Evolutionary conservation across 2,888 invertebrate species (phyloP), one percentile per base, ranked within the genome.

Genomic region (Glyphotaelius pellucidus): DNA sequence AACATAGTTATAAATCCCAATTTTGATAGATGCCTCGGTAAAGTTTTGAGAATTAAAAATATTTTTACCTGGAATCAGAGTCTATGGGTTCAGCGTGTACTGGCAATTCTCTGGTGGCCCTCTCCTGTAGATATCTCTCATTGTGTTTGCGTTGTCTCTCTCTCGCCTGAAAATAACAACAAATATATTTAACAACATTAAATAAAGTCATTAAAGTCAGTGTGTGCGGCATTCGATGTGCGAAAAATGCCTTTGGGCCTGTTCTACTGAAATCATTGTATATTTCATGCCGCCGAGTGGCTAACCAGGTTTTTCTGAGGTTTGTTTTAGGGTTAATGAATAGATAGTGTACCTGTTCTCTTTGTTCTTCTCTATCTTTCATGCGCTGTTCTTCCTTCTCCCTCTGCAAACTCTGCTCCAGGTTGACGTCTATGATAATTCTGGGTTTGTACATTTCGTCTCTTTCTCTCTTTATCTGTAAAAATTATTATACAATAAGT

Each of bases 381-480:
- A 96, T 96, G 93, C 96, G 95, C 94, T 96, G 96, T 91, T 95
- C 95, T 94, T 97, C 97, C 84, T 96, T 95, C 95, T 97, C 97
- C 90, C 96, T 96, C 94, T 97, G 97, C 94, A 96, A 96, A 94
- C 96, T 96, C 93, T 96, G 96, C 94, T 97, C 97, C 94, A 97
- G 95, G 94, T 96, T 97, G 12, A 97, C 97, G 95, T 97, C 97
- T 94, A 98, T 97, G 91, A 98, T 96, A 93, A 98, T 97, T 94
- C 98, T 97, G 90, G 99, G 99, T 95, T 97, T 97, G 95, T 99
- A 98, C 94, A 97, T 97, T 94, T 98, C 98, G 94, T 99, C 99
- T 89, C 97, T 97, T 95, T 98, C 98, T 94, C 97, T 96, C 94
- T 97, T 97, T 93, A 97, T 95, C 97, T 97, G 94, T 35, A 25